A percentile compares a stretch with the other conserved stretches of the same genome.
phyloP scores from a whole-genome alignment of 2,888 invertebrate genomes.

The Ypsolopha scabrella region DNA sequence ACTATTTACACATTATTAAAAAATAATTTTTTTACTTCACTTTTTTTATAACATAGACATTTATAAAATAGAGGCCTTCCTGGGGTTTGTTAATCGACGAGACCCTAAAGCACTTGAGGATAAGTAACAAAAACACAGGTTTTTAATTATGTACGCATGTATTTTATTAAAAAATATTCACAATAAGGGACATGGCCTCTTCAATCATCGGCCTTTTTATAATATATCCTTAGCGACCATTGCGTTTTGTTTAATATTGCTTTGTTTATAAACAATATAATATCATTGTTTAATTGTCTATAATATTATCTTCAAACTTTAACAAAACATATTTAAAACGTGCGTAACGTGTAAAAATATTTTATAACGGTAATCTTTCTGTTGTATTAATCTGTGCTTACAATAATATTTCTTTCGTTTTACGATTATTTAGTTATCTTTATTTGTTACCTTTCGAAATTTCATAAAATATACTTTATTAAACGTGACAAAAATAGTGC shows the following conservation, averaged over 20 bases:
- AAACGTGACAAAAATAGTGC: slow-evolving; percentile 37
- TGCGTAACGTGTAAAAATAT: neutral
- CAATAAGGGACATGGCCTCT: neutral
- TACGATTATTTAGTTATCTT: neutral
- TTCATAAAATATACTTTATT: slow-evolving; percentile 17
- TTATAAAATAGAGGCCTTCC: too few relatives aligned
- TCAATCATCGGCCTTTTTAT: neutral
- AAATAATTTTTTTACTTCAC: too few relatives aligned
- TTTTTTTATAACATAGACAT: too few relatives aligned
- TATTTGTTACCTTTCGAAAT: neutral
- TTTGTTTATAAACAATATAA: neutral
- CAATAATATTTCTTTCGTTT: neutral
- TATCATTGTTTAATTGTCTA: too few relatives aligned
- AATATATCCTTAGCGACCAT: neutral
- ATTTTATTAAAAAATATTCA: slow-evolving; percentile 1
- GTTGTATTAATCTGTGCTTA: neutral
- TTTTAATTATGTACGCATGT: neutral
- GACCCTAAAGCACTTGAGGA: neutral
- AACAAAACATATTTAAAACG: neutral
- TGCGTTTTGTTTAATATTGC: neutral
- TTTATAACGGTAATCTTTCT: neutral
- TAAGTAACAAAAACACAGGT: neutral
- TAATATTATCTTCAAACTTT: neutral
- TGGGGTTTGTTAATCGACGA: neutral
- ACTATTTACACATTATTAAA: too few relatives aligned